A percentile compares a stretch with the other conserved stretches of the same genome.
Evolutionary conservation across 2,888 invertebrate species (phyloP).

Genomic region (Colostygia pectinataria): DNA sequence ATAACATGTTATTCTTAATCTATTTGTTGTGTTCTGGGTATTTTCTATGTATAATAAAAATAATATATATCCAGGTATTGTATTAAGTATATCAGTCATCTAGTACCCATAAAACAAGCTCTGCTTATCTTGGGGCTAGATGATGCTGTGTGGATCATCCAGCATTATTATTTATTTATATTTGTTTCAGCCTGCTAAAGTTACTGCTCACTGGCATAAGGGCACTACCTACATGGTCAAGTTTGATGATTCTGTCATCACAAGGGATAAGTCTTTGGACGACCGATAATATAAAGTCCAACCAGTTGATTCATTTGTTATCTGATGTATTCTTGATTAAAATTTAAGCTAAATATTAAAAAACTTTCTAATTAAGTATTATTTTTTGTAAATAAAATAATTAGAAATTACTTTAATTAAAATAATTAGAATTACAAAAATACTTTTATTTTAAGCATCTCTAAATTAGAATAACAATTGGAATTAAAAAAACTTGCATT

Average conservation of each 20-base stretch:
- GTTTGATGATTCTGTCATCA: constrained; percentile 96
- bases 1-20: too few relatives aligned
- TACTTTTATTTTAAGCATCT: too few relatives aligned
- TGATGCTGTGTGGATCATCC: not conserved
- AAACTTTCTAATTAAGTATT: not conserved
- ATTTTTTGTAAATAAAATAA: constrained; percentile 4
- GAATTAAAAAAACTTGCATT: not conserved
- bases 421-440: too few relatives aligned
- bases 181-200: constrained; percentile 95
- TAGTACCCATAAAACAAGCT: too few relatives aligned
- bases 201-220: constrained; percentile 99
- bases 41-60: too few relatives aligned
- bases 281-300: constrained; percentile 84
- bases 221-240: constrained; percentile 99
- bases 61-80: too few relatives aligned
- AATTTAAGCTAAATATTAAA: not conserved
- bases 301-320: too few relatives aligned
- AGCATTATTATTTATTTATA: not conserved
- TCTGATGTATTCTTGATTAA: not conserved
- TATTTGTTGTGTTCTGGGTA: too few relatives aligned
- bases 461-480: not conserved
- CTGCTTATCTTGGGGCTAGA: too few relatives aligned
- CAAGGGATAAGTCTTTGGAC: constrained; percentile 95
- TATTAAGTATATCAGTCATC: too few relatives aligned
- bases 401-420: not conserved